Base-by-base conservation (phyloP, 2,797 vertebrate genomes). In the Anabacerthia variegaticeps region DNA sequence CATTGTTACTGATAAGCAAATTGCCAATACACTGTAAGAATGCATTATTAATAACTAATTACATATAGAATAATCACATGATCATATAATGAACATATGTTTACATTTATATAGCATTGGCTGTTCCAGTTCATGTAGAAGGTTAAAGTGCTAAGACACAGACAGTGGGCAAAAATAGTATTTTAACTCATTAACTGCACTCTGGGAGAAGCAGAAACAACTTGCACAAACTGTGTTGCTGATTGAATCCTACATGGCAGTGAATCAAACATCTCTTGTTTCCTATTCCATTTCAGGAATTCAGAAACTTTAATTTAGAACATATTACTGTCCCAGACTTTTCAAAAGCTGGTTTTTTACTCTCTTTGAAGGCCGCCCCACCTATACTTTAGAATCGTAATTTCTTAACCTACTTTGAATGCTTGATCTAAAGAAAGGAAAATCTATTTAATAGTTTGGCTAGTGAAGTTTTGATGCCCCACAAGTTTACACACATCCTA, bases 1-100 rank as follows among this genome's bases (percentile, higher is more conserved):
- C 65, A 87, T 90, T 68, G 88, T 68, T 85, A 49, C 67, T 46
- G 72, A 85, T 36, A 41, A 89, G 37, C 30, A 86, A 90, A 89
- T 85, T 77, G n/a, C 28, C 49, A 88, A 63, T 21, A 74, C 9
- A 46, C 43, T 44, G 36, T 78, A 81, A 73, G 89, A 95, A 88
- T 41, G 12, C 23, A 55, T 77, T 55, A 69, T 83, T 89, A 88
- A 79, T 69, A 91, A 63, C 11, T n/a, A 69, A 72, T 85, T 83
- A 66, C 43, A 59, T 58, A 68, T 15, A 80, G 51, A 65, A 73
- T 73, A 88, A 93, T 83, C 82, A 65, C 8, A 58, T 27, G 48
- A 54, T 94, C 59, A 72, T 83, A 32, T 43, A 41, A 83, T 22
- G 24, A 92, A 68, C 13, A 30, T 68, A 32, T 36, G 23, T 73